Evolutionary conservation across 2,113 vertebrate genomes (phyloP).

Genomic region (Pagrus major): DNA sequence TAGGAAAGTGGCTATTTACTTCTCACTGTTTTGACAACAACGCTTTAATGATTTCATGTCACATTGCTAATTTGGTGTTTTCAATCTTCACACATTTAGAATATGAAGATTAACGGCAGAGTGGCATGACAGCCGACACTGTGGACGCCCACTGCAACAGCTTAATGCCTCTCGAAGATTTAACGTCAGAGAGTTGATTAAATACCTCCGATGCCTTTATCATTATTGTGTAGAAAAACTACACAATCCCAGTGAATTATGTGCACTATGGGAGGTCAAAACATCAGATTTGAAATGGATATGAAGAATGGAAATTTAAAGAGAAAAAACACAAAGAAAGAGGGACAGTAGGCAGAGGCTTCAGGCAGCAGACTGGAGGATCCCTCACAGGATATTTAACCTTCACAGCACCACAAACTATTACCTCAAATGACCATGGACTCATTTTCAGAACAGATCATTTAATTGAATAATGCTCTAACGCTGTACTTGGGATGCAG

Average conservation of each 20-base stretch:
- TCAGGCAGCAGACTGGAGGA: background rate
- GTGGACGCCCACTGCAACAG: background rate
- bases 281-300: too few species aligned
- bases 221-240: too few species aligned
- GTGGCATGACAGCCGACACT: background rate
- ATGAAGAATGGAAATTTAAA: background rate
- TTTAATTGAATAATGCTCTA: background rate
- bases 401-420: background rate
- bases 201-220: too few species aligned
- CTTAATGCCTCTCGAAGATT: too few species aligned
- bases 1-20: background rate
- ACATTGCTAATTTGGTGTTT: background rate
- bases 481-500: background rate
- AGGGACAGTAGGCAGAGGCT: background rate
- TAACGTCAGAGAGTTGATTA: too few species aligned
- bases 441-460: background rate
- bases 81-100: background rate
- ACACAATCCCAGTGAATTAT: too few species aligned
- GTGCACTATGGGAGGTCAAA: too few species aligned
- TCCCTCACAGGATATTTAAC: background rate
- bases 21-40: background rate
- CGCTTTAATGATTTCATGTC: background rate
- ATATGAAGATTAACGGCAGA: background rate
- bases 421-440: background rate
- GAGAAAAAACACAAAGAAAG: background rate